Evolutionary conservation across 2,797 vertebrate genomes (phyloP).

Genomic region (Catamblyrhynchus diadema): DNA sequence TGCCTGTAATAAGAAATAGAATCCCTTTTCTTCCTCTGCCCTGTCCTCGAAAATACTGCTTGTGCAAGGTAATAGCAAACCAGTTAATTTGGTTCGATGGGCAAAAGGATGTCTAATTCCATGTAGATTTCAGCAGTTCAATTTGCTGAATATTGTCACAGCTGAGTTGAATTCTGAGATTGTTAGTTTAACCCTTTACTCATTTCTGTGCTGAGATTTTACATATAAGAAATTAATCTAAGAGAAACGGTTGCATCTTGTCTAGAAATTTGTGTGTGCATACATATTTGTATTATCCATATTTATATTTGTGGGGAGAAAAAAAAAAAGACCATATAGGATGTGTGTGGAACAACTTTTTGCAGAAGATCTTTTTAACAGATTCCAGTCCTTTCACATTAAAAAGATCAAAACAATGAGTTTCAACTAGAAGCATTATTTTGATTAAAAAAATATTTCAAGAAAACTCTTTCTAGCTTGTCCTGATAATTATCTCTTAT

Average conservation of each 20-base stretch:
- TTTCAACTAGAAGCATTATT: neutral
- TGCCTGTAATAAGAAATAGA: neutral
- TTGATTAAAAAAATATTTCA: neutral
- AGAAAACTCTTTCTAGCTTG: neutral
- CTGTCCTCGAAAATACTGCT: neutral
- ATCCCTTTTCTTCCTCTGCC: neutral
- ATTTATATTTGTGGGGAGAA: neutral
- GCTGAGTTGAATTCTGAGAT: constrained; percentile 53
- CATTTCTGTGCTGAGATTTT: neutral
- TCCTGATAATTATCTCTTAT: neutral
- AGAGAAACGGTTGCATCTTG: neutral
- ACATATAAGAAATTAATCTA: neutral
- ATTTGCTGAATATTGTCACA: constrained; percentile 46
- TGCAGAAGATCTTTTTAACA: neutral
- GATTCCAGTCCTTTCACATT: neutral
- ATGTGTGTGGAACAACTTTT: neutral
- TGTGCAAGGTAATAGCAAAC: constrained; percentile 23
- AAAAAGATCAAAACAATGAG: neutral
- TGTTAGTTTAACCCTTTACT: constrained; percentile 58
- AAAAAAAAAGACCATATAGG: neutral
- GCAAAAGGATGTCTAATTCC: constrained; percentile 51
- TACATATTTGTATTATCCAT: neutral
- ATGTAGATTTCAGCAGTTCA: constrained; percentile 36
- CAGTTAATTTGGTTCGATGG: constrained; percentile 32
- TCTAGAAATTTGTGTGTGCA: neutral